A percentile compares a stretch with the other conserved stretches of the same genome.
phyloP scores from a whole-genome alignment of 2,888 invertebrate species.

The Pachydiplax longipennis region DNA sequence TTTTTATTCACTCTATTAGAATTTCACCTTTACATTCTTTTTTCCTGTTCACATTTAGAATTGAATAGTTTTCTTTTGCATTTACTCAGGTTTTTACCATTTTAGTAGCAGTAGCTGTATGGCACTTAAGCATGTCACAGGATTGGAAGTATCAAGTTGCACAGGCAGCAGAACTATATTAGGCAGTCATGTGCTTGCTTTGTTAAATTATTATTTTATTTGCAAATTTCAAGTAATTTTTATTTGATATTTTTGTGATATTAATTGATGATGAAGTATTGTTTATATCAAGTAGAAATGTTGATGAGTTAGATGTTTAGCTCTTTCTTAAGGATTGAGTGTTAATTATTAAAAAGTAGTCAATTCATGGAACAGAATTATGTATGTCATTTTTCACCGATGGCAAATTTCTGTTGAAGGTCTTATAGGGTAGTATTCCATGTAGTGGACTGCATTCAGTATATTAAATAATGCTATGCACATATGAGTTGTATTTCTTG shows the following conservation, averaged over 20 bases:
- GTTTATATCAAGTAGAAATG: neutral
- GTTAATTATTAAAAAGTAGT: neutral
- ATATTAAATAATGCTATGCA: neutral
- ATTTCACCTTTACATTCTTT: constrained; percentile 3
- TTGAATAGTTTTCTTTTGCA: constrained; percentile 18
- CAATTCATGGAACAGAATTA: neutral
- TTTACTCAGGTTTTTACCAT: constrained; percentile 3
- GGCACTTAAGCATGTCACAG: neutral
- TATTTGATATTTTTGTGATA: neutral
- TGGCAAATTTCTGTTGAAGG: neutral
- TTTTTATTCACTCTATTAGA: constrained; percentile 52
- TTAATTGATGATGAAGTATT: neutral
- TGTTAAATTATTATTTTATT: neutral
- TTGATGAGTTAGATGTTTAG: neutral
- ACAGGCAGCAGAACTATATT: neutral
- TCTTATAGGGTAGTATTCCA: neutral
- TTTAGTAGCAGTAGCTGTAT: neutral
- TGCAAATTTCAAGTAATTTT: constrained; percentile 13
- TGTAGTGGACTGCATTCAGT: neutral
- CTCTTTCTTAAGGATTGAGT: neutral
- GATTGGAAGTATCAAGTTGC: neutral
- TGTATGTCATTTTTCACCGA: neutral
- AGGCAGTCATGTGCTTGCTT: neutral
- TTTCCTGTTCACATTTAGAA: constrained; percentile 13
- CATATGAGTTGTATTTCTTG: constrained; percentile 49